Base-by-base conservation (phyloP, 1,140 invertebrate species). In the Dendroctonus valens region DNA sequence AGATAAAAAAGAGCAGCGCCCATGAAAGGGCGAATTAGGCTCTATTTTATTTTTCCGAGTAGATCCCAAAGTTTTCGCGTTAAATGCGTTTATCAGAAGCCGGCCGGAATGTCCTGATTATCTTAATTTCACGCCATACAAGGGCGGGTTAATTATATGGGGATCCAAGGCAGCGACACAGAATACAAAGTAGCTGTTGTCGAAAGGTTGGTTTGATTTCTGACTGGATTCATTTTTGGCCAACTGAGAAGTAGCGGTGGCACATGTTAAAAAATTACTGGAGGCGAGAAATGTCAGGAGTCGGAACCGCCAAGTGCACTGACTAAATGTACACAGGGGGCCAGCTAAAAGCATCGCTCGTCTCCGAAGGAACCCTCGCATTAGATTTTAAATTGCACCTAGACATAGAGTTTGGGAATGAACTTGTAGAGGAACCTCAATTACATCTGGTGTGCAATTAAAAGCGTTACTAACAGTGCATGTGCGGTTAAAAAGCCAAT, bases 31-130 rank as follows among this genome's bases (percentile, higher is more conserved):
- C 26, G 50, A 62, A 62, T 64, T 55, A 54, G 61, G 50, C 12
- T 41, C 61, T 64, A 44, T 64, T 64, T 64, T 38, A 48, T 64
- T 64, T 58, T 64, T 64, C 55, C 52, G 6, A 14, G 41, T 55
- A 15, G 12, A 11, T 12, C 37, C 11, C 14, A 41, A 54, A 64
- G n/a, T 64, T 64, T 55, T 37, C 40, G 7, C 61, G 12, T 7
- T 11, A 41, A 55, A 54, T 46, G 52, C 52, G 38, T 48, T 64
- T 64, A 64, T 55, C 51, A 48, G 61, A 26, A 64, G 40, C 41
- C 44, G 41, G 50, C 40, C 40, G 26, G 51, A 51, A 42, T 53
- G 9, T 37, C 38, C 41, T 64, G 61, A 64, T 64, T 54, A 64
- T 64, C 51, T 55, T 64, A 64, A 62, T 64, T 64, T 64, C 41